Evolutionary conservation across 2,888 invertebrate species (phyloP).

Genomic region (Xestia sexstrigata): DNA sequence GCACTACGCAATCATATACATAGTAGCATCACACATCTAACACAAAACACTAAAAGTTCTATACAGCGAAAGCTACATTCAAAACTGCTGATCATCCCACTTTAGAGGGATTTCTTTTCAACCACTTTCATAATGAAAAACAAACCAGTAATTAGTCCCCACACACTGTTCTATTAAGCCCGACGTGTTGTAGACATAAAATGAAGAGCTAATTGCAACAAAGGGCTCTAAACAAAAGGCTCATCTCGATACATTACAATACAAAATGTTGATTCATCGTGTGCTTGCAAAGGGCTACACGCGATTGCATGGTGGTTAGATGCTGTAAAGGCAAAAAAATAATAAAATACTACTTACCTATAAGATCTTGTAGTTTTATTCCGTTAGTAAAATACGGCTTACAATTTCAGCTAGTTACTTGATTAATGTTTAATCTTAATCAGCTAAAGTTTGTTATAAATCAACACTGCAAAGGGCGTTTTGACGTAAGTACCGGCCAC

Average conservation of each 20-base stretch:
- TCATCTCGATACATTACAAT: constrained; percentile 70
- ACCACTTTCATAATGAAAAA: constrained; percentile 32
- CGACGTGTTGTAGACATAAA: constrained; percentile 63
- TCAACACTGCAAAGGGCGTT: constrained; percentile 30
- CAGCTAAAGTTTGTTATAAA: constrained; percentile 32
- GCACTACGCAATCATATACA: not conserved
- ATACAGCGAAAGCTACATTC: not conserved
- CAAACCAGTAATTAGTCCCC: constrained; percentile 46
- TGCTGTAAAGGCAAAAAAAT: constrained; percentile 29
- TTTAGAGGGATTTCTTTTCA: not conserved
- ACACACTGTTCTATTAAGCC: constrained; percentile 49
- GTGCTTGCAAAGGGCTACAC: constrained; percentile 59
- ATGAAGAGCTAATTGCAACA: constrained; percentile 74
- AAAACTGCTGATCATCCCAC: constrained; percentile 6
- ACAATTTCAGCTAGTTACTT: constrained; percentile 19
- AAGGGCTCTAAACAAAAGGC: constrained; percentile 76
- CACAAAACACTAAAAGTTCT: too few species aligned
- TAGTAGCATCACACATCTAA: too few species aligned
- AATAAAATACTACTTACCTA: not conserved
- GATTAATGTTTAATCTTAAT: constrained; percentile 42
- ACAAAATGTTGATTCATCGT: constrained; percentile 73
- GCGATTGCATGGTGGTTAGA: constrained; percentile 64
- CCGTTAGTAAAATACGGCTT: not conserved
- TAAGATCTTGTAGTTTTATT: constrained; percentile 33
- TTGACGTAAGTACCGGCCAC: constrained; percentile 30